A percentile compares a stretch with the other conserved stretches of the same genome.
Conservation (phyloP, 2,113 vertebrate species). For the Antechinus flavipes region DNA sequence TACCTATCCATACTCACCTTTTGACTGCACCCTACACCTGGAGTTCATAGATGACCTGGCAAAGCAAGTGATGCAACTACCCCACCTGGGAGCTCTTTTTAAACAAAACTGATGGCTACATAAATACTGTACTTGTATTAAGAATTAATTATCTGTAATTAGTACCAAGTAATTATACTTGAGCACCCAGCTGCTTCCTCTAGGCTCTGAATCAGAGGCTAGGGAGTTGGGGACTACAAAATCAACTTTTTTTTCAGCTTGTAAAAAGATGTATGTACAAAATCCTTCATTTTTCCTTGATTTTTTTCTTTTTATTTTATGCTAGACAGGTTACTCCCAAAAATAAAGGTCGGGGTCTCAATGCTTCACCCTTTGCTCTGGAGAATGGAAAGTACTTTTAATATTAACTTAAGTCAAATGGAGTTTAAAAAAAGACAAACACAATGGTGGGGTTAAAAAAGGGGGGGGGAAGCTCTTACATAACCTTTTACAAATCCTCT, state of each 20-base stretch:
- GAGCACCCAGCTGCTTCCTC: background rate
- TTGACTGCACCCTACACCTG: background rate
- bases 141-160: constrained; percentile 3
- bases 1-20: background rate
- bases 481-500: background rate
- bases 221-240: background rate
- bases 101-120: background rate
- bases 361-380: background rate
- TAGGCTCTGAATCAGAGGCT: background rate
- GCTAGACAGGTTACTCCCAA: background rate
- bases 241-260: background rate
- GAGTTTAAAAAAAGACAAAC: constrained; percentile 1
- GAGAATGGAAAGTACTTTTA: background rate
- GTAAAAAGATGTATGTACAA: background rate
- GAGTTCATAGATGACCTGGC: background rate
- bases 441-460: background rate
- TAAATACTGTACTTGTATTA: background rate
- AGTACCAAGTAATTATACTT: background rate
- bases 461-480: background rate
- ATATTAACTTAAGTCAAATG: background rate
- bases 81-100: constrained; percentile 2
- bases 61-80: background rate
- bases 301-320: background rate
- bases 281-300: background rate
- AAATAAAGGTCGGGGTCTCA: background rate